Evolutionary conservation across 1,140 invertebrate species (phyloP), one percentile per base, ranked within the genome.

Genomic region (Propsilocerus akamusi): DNA sequence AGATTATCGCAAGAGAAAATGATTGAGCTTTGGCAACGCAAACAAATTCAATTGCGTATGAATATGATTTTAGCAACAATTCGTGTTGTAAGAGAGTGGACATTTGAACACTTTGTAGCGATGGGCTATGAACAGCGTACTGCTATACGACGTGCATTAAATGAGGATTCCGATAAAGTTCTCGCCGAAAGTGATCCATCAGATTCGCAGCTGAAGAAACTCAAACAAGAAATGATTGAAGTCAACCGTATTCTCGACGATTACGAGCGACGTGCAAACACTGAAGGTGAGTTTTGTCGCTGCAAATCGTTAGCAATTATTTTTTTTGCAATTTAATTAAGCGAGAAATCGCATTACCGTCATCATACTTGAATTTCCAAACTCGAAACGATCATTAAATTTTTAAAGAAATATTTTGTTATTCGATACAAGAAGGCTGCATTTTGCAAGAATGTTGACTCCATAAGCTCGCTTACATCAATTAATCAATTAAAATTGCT

Each of bases 51-150:
- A 52, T 77, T 95, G 68, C 66, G 90, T 26, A 88, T 90, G 63
- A 93, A 94, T 58, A 95, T 95, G 88, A 91, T 97, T 53, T 87
- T 95, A 60, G 89, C 91, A 12, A 96, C 92, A 24, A 94, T 96
- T 59, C 87, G 90, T 63, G 83, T 90, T 11, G 87, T 94, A 17
- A 91, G 90, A 60, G 81, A 80, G 53, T 95, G 90, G 90, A 89
- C 93, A 63, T 72, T 93, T 26, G 23, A 47, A 3, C 68, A 92
- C 72, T 95, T 95, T 65, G 72, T 92, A 54, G 82, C 83, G 1
- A 91, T 96, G 78, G 91, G 89, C 37, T 81, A 87, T 5, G 83
- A 90, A 54, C 87, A 95, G 64, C 73, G 92, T 10, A 88, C 90
- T 51, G 87, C 88, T 14, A 96, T 96, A 54, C 75, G 91, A 32